Conservation (phyloP, 2,113 vertebrate species). For the Merops nubicus region DNA sequence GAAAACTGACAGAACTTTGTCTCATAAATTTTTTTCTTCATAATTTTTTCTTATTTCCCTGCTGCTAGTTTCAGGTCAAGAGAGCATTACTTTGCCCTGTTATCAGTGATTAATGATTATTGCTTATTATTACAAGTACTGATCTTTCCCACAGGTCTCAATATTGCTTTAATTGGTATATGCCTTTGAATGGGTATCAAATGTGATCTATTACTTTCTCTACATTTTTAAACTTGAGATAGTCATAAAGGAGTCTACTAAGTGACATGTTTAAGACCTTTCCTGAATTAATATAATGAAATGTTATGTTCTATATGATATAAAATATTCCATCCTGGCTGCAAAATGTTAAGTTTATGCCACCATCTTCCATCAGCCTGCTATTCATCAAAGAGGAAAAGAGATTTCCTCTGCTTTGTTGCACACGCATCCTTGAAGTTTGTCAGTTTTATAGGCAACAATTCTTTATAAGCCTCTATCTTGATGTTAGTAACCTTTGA, state of each 20-base stretch:
- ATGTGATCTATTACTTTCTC: neutral
- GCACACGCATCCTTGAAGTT: neutral
- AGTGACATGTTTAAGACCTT: neutral
- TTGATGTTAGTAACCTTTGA: neutral
- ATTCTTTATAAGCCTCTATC: neutral
- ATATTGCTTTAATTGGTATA: neutral
- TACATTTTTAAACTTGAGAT: neutral
- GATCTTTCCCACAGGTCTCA: neutral
- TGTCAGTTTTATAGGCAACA: neutral
- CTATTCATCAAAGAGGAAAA: neutral
- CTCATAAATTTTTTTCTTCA: neutral
- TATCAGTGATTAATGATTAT: neutral
- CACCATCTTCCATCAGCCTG: neutral
- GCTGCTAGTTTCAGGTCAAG: neutral
- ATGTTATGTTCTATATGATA: neutral
- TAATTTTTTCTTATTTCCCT: neutral
- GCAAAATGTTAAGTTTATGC: neutral
- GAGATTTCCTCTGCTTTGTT: neutral
- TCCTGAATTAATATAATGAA: neutral
- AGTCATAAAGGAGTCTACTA: neutral
- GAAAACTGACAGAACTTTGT: neutral
- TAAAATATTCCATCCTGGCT: neutral
- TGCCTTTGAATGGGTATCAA: neutral
- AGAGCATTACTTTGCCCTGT: neutral
- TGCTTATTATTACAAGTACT: neutral